Evolutionary conservation across 2,888 invertebrate genomes (phyloP).

Genomic region (Nowickia ferox): DNA sequence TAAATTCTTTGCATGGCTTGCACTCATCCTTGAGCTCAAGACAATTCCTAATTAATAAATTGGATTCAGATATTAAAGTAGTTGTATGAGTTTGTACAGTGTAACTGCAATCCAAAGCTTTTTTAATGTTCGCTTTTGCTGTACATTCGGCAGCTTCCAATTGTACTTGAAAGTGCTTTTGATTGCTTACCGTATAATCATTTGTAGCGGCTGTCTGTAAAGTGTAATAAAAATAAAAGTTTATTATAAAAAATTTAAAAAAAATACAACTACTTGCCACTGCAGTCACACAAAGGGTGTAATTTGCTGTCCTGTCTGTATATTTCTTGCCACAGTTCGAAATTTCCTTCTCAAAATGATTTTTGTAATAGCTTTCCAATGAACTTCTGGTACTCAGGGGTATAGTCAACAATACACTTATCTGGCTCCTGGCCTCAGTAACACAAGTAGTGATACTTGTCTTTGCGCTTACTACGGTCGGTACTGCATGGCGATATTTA

Average conservation of each 20-base stretch:
- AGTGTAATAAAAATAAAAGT: neutral
- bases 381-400: slow-evolving; percentile 4
- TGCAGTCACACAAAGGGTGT: neutral
- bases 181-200: slow-evolving; percentile 3
- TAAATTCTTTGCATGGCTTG: slow-evolving; percentile 4
- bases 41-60: slow-evolving; percentile 44
- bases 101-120: slow-evolving; percentile 60
- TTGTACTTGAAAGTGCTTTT: slow-evolving; percentile 44
- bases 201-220: slow-evolving; percentile 46
- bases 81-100: slow-evolving; percentile 6
- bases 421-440: slow-evolving; percentile 35
- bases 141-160: slow-evolving; percentile 47
- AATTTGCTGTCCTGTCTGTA: neutral
- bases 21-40: slow-evolving; percentile 1
- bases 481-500: slow-evolving; percentile 66
- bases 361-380: slow-evolving; percentile 21
- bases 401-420: neutral
- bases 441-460: slow-evolving; percentile 50
- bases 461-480: slow-evolving; percentile 42
- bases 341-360: slow-evolving; percentile 9
- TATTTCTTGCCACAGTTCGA: neutral
- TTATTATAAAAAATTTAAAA: neutral
- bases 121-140: slow-evolving; percentile 41
- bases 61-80: neutral
- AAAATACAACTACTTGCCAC: neutral